Evolutionary conservation across 2,113 vertebrate genomes (phyloP).

Genomic region (Rhadina sibilatrix): DNA sequence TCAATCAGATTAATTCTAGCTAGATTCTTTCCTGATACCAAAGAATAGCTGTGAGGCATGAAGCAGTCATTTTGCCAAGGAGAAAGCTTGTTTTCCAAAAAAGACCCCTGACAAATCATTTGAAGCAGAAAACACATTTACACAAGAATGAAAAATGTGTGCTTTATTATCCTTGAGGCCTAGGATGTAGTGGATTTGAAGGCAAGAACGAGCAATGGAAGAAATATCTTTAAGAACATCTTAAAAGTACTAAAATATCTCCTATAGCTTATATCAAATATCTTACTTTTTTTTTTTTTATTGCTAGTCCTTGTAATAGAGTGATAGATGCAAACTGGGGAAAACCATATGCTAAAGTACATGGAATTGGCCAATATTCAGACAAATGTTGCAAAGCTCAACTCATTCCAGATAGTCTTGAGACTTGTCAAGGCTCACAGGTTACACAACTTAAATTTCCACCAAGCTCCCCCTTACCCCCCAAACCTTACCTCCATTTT

Average conservation of each 20-base stretch:
- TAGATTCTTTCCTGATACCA: slow-evolving; percentile 54
- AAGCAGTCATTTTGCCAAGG: slow-evolving; percentile 33
- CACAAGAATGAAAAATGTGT: neutral
- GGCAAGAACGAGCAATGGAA: neutral
- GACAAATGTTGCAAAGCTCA: neutral
- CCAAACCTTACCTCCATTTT: neutral
- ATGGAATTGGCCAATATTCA: neutral
- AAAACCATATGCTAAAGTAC: neutral
- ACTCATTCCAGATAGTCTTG: neutral
- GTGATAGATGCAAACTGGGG: neutral
- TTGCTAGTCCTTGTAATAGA: neutral
- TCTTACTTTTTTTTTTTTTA: neutral
- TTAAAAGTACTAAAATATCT: neutral
- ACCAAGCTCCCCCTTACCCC: neutral
- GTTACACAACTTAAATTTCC: neutral
- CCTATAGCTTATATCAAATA: neutral
- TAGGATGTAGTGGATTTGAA: neutral
- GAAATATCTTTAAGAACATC: neutral
- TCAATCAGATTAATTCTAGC: slow-evolving; percentile 58
- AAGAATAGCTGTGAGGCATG: slow-evolving; percentile 51
- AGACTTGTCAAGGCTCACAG: neutral
- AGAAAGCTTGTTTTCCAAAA: slow-evolving; percentile 41
- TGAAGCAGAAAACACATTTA: slow-evolving; percentile 36
- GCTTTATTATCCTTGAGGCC: neutral
- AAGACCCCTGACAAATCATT: slow-evolving; percentile 28